Percentiles rank a stretch among this genome's conserved stretches.
Evolutionary conservation across 2,797 vertebrate genomes (phyloP).

Genomic region (Selene dorsalis): DNA sequence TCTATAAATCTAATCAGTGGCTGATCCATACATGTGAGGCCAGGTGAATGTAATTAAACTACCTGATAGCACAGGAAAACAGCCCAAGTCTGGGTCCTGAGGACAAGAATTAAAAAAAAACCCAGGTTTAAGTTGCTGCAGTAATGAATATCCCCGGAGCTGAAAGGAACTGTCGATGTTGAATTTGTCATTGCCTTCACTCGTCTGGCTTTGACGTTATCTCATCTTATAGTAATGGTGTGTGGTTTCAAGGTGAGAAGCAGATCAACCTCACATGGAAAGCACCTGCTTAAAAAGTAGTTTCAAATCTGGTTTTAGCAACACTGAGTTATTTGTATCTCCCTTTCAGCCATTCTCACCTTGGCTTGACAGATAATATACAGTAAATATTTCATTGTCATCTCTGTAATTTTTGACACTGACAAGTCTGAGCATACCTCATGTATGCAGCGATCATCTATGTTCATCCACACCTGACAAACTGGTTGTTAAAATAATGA

Average conservation of each 20-base stretch:
- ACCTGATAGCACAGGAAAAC: conserved; percentile 50
- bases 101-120: conserved; percentile 56
- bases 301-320: too few species aligned
- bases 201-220: background rate
- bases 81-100: conserved; percentile 26
- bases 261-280: background rate
- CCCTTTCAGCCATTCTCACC: too few species aligned
- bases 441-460: too few species aligned
- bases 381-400: background rate
- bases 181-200: conserved; percentile 21
- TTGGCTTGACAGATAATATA: background rate
- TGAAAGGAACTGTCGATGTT: conserved; percentile 19
- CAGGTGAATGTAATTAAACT: conserved; percentile 68
- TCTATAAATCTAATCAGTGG: conserved; percentile 65
- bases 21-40: conserved; percentile 63
- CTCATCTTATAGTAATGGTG: background rate
- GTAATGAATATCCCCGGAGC: conserved; percentile 54
- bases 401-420: conserved; percentile 3
- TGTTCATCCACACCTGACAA: too few species aligned
- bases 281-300: background rate
- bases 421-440: background rate
- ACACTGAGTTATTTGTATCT: too few species aligned
- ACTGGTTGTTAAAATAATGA: too few species aligned
- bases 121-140: conserved; percentile 33
- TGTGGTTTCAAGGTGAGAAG: conserved; percentile 10